These are phyloP conservation scores for Sarcophaga subvicina DNA, from an alignment of 2,888 invertebrate species.

Conservation along the genomic window DNA sequence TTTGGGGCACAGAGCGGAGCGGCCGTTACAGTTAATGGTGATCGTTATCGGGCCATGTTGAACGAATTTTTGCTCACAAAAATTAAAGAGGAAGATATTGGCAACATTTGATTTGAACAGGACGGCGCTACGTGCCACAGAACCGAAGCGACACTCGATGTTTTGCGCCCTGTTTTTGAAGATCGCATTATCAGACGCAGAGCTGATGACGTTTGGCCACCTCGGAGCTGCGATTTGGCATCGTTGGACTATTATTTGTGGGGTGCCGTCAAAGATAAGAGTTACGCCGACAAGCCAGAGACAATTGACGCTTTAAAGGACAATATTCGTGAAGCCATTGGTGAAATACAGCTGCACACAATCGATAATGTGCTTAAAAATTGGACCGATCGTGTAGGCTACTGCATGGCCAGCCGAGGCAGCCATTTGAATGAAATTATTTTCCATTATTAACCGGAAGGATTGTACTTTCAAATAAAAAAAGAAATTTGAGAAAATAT, in stretches of 20 bases:
- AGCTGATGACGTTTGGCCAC: slow-evolving; percentile 51
- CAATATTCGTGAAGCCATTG: slow-evolving; percentile 35
- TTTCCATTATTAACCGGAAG: too few relatives aligned
- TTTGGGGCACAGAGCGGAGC: too few relatives aligned
- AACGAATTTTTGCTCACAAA: slow-evolving; percentile 7
- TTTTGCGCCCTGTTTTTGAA: too few relatives aligned
- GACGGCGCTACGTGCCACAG: slow-evolving; percentile 57
- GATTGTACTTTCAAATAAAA: too few relatives aligned
- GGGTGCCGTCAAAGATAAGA: slow-evolving; percentile 52
- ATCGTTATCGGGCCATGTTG: slow-evolving; percentile 23
- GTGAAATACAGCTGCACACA: background rate
- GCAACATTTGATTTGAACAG: slow-evolving; percentile 18
- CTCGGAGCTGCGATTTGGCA: slow-evolving; percentile 57
- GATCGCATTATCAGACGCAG: slow-evolving; percentile 46
- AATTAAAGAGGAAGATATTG: slow-evolving; percentile 11
- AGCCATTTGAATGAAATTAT: too few relatives aligned
- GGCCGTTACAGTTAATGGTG: background rate
- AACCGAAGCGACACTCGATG: slow-evolving; percentile 6
- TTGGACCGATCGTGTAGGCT: too few relatives aligned
- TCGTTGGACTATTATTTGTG: slow-evolving; percentile 53
- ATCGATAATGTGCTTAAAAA: too few relatives aligned
- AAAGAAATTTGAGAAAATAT: too few relatives aligned
- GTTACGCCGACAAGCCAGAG: slow-evolving; percentile 58
- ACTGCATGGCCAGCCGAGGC: too few relatives aligned
- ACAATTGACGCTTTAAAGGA: slow-evolving; percentile 56